Evolutionary conservation across 1,140 invertebrate species (phyloP).

Genomic region (Heliconius himera): DNA sequence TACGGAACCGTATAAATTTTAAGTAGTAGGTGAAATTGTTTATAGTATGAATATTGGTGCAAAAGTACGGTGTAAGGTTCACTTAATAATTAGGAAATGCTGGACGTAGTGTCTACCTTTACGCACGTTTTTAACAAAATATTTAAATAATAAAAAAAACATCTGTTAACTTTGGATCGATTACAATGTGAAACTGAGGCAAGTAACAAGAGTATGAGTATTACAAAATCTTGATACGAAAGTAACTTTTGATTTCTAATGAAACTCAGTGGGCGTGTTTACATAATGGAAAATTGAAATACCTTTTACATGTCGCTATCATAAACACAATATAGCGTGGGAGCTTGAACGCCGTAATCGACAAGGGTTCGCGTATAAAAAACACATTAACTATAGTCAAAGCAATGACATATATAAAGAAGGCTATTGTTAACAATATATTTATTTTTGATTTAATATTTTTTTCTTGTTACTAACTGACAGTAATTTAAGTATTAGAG

Average conservation of each 20-base stretch:
- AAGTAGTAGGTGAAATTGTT: not conserved
- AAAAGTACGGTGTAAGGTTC: too few relatives aligned
- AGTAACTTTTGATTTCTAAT: not conserved
- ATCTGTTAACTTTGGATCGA: not conserved
- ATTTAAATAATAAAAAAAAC: too few relatives aligned
- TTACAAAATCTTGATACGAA: not conserved
- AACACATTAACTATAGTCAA: conserved; percentile 7
- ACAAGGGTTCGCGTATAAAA: conserved; percentile 8
- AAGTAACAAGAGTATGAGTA: not conserved
- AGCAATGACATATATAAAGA: not conserved
- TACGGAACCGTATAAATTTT: too few relatives aligned
- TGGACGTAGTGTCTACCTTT: not conserved
- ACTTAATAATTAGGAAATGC: too few relatives aligned
- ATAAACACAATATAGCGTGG: conserved; percentile 6
- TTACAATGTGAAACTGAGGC: not conserved
- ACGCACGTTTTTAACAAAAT: too few relatives aligned
- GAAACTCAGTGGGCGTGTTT: not conserved
- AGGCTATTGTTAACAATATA: not conserved
- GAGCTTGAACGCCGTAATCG: not conserved
- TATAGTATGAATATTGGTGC: too few relatives aligned
- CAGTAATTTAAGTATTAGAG: not conserved
- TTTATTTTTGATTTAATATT: not conserved
- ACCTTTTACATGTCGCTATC: conserved; percentile 6
- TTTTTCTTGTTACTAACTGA: not conserved
- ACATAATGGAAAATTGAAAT: conserved; percentile 4